phyloP scores from a whole-genome alignment of 2,888 invertebrate genomes.

The Pinctada fucata region DNA sequence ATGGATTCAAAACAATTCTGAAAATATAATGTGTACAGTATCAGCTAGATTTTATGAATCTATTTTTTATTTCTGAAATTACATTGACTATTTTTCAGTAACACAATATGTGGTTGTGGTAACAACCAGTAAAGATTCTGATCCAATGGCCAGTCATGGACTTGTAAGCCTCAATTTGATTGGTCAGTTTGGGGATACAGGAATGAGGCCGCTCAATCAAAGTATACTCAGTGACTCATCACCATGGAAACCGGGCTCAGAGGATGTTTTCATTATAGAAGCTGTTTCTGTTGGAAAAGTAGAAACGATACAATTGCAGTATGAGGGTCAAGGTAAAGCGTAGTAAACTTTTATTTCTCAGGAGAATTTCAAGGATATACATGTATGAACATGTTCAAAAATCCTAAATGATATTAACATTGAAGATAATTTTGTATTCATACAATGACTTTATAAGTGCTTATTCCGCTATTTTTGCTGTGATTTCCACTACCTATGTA shows the following conservation, averaged over 20 bases:
- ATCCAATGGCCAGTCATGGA: constrained; percentile 64
- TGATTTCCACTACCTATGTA: not conserved
- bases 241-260: constrained; percentile 62
- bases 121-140: constrained; percentile 67
- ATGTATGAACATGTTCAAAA: too few species aligned
- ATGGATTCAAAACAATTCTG: too few species aligned
- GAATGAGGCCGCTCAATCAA: constrained; percentile 54
- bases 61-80: too few species aligned
- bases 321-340: constrained; percentile 64
- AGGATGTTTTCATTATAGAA: constrained; percentile 71
- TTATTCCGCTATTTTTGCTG: too few species aligned
- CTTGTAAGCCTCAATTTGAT: constrained; percentile 66
- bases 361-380: too few species aligned
- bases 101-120: constrained; percentile 69
- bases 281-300: constrained; percentile 72
- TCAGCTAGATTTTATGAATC: too few species aligned
- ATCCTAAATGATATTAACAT: too few species aligned
- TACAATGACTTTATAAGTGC: too few species aligned
- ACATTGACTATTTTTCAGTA: constrained; percentile 52
- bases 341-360: not conserved
- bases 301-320: constrained; percentile 65
- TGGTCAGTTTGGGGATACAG: constrained; percentile 72
- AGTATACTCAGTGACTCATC: constrained; percentile 45
- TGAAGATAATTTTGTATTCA: too few species aligned
- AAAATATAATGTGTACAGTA: too few species aligned